These are phyloP conservation scores for Prunella fulvescens DNA, from an alignment of 2,113 vertebrate species.

Conservation along the genomic window DNA sequence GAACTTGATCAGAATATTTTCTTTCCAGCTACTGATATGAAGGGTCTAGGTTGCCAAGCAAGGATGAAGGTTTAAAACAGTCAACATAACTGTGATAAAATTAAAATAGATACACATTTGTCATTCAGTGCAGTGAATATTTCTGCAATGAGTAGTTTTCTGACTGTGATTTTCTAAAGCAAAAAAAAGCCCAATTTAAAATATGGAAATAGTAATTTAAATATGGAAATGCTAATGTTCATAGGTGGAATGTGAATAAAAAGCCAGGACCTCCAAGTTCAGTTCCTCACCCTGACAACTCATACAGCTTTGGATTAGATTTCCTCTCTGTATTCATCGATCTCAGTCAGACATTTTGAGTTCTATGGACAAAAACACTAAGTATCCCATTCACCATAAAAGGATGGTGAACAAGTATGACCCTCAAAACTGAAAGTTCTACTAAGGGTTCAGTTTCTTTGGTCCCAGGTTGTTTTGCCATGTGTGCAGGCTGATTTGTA, in stretches of 20 bases:
- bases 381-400: background rate
- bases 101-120: background rate
- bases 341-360: background rate
- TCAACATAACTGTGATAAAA: background rate
- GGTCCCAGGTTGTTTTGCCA: background rate
- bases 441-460: background rate
- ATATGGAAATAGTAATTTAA: background rate
- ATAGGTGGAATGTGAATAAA: background rate
- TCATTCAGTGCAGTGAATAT: background rate
- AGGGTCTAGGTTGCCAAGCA: background rate
- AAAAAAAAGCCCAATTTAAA: background rate
- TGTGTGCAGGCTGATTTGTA: background rate
- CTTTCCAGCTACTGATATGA: background rate
- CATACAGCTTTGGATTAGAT: background rate
- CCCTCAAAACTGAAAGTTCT: background rate
- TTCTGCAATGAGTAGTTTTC: background rate
- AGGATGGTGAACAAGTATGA: background rate
- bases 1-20: background rate
- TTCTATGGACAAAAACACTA: background rate
- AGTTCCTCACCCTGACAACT: background rate
- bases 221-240: background rate
- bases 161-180: background rate
- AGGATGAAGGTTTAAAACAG: background rate
- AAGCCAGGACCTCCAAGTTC: background rate
- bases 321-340: background rate